A percentile compares a stretch with the other conserved stretches of the same genome.
These are phyloP conservation scores for Platysteira castanea DNA, from an alignment of 2,113 vertebrate genomes.

Conservation along the genomic window DNA sequence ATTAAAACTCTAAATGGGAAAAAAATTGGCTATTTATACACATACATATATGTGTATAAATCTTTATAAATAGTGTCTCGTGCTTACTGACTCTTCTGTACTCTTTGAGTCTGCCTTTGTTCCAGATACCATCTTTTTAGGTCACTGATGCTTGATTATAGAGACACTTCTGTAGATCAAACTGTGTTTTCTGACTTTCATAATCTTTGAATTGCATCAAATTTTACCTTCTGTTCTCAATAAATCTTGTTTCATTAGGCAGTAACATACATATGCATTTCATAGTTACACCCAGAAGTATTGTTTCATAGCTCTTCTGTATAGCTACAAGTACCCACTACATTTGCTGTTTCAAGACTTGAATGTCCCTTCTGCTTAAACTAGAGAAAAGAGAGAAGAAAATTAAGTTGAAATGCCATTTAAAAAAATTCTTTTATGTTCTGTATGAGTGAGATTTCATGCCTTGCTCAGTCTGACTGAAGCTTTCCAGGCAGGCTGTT, in stretches of 20 bases:
- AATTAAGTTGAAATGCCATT: background rate
- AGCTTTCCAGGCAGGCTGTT: background rate
- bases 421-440: background rate
- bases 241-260: background rate
- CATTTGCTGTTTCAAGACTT: background rate
- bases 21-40: background rate
- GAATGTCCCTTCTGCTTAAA: background rate
- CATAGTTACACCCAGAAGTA: background rate
- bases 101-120: background rate
- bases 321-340: background rate
- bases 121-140: background rate
- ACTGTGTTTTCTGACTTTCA: background rate
- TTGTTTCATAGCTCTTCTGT: background rate
- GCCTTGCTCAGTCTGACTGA: background rate
- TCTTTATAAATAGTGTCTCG: background rate
- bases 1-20: background rate
- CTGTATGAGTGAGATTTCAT: background rate
- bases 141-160: background rate
- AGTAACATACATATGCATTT: background rate
- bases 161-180: background rate
- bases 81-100: background rate
- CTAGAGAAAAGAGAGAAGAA: background rate
- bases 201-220: background rate
- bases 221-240: background rate
- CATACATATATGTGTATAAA: accelerated